These are phyloP conservation scores for crab-eating macaque (Macaca fascicularis) DNA, from an alignment of 2,113 vertebrate genomes.

Conservation along the genomic window T2T-MFA8v1.1 NC_088389.1:99315001-99315500, in stretches of 20 bases:
- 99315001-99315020: no score
- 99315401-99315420: neutral
- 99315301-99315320: neutral
- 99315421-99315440: neutral
- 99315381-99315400: neutral
- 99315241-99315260: neutral
- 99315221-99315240: neutral
- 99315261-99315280: neutral
- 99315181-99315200: no score
- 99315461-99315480: neutral
- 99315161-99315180: no score
- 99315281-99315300: neutral
- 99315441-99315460: neutral
- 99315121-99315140: no score
- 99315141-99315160: no score
- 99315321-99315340: neutral
- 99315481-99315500: neutral
- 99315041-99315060: no score
- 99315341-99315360: neutral
- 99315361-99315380: accelerated
- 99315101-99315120: no score
- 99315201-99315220: neutral
- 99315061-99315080: no score
- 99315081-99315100: no score
- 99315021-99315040: no score